phyloP scores from a whole-genome alignment of 1,140 invertebrate genomes.

The Anastrepha ludens region DNA sequence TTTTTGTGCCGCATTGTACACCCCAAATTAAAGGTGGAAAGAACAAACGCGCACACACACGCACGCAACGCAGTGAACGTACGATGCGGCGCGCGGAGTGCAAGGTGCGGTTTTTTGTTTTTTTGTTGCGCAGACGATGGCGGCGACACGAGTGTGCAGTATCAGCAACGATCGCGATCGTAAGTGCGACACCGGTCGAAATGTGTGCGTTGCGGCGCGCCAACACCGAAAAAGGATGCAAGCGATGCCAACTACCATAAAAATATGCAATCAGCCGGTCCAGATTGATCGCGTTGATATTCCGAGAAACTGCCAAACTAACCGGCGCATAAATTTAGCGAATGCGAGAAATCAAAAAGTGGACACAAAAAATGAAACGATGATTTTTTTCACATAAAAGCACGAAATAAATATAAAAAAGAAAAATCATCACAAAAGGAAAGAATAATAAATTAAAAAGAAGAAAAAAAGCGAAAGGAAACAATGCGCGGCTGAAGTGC shows the following conservation, averaged over 20 bases:
- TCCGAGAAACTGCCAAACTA: conserved; percentile 59
- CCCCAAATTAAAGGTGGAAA: conserved; percentile 59
- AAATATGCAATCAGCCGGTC: conserved; percentile 58
- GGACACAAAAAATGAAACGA: conserved; percentile 48
- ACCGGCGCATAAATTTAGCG: conserved; percentile 59
- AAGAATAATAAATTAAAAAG: background rate
- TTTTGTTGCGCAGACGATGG: background rate
- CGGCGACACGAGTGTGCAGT: background rate
- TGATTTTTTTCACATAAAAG: background rate
- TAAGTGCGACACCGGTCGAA: conserved; percentile 29
- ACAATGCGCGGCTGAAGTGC: conserved; percentile 37
- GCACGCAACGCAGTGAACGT: background rate
- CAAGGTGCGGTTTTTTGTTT: conserved; percentile 14
- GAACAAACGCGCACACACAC: conserved; percentile 54
- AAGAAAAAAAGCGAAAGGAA: conserved; percentile 30
- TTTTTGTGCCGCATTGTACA: conserved; percentile 58
- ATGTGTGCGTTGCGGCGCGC: conserved; percentile 35
- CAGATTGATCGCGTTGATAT: conserved; percentile 60
- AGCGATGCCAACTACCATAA: conserved; percentile 54
- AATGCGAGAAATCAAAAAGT: conserved; percentile 48
- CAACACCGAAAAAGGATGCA: conserved; percentile 40
- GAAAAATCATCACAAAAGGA: background rate
- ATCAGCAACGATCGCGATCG: conserved; percentile 25
- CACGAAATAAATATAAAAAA: background rate
- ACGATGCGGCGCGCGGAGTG: background rate